These are phyloP conservation scores for Sebastes alutus DNA, from an alignment of 2,797 vertebrate genomes.

Conservation along the genomic window DNA sequence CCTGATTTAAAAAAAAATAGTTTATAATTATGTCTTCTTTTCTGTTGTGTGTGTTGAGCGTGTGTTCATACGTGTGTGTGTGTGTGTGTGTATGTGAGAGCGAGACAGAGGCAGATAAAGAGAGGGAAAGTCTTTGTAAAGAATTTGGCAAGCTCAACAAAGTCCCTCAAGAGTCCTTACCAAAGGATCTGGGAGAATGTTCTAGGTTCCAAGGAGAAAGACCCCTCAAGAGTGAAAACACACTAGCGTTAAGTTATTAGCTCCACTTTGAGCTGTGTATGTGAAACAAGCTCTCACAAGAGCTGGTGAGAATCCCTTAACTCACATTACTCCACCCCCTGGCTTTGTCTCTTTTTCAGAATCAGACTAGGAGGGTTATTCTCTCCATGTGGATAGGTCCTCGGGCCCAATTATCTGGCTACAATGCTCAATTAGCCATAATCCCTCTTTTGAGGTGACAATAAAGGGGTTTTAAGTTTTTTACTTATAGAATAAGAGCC, in stretches of 20 bases:
- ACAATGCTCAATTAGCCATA: constrained; percentile 88
- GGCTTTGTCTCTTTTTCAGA: constrained; percentile 91
- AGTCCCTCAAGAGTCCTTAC: constrained; percentile 85
- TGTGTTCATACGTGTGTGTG: constrained; percentile 26
- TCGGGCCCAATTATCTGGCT: constrained; percentile 91
- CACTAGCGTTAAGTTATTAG: constrained; percentile 88
- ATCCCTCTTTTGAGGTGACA: constrained; percentile 87
- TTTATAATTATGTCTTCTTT: constrained; percentile 37
- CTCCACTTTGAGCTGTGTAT: constrained; percentile 88
- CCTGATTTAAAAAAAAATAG: constrained; percentile 5
- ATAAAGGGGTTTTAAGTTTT: constrained; percentile 80
- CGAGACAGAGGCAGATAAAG: constrained; percentile 57
- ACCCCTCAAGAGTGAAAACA: constrained; percentile 88
- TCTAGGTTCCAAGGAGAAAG: constrained; percentile 84
- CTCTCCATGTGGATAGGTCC: constrained; percentile 91
- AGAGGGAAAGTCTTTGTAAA: constrained; percentile 75
- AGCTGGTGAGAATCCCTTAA: constrained; percentile 94
- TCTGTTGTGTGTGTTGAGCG: not conserved
- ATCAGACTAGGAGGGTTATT: constrained; percentile 91
- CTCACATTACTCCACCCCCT: constrained; percentile 90
- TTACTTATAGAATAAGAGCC: constrained; percentile 69
- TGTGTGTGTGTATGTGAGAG: constrained; percentile 22
- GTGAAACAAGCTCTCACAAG: constrained; percentile 90
- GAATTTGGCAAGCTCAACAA: constrained; percentile 78
- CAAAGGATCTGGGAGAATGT: constrained; percentile 83